phyloP scores from a whole-genome alignment of 2,113 vertebrate genomes.

The Coreoperca whiteheadi region DNA sequence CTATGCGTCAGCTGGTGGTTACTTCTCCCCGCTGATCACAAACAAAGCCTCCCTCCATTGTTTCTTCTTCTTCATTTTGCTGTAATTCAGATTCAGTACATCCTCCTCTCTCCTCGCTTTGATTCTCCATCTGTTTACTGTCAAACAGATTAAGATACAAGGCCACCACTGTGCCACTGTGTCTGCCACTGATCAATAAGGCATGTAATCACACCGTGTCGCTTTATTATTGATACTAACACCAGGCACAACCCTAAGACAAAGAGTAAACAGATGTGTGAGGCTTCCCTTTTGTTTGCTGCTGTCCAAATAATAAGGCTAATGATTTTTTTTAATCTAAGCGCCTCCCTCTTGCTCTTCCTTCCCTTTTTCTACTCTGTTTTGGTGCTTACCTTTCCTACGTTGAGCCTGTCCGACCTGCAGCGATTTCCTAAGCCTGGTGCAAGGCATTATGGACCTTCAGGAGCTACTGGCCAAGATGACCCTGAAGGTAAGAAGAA shows the following conservation, averaged over 20 bases:
- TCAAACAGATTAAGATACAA: slow-evolving; percentile 66
- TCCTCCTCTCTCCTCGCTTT: not conserved
- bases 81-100: slow-evolving; percentile 35
- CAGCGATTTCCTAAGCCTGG: slow-evolving; percentile 97
- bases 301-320: slow-evolving; percentile 27
- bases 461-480: slow-evolving; percentile 98
- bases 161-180: slow-evolving; percentile 44
- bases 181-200: slow-evolving; percentile 72
- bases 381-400: slow-evolving; percentile 70
- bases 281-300: slow-evolving; percentile 42
- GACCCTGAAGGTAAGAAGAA: slow-evolving; percentile 93
- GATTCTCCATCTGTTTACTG: slow-evolving; percentile 54
- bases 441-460: slow-evolving; percentile 99
- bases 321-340: slow-evolving; percentile 36
- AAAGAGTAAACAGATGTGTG: slow-evolving; percentile 39
- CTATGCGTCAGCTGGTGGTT: slow-evolving; percentile 3
- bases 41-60: not conserved
- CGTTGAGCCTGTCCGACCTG: slow-evolving; percentile 96
- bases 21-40: slow-evolving; percentile 14
- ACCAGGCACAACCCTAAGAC: slow-evolving; percentile 22
- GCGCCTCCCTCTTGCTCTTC: slow-evolving; percentile 10
- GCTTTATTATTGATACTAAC: slow-evolving; percentile 64
- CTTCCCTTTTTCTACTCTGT: slow-evolving; percentile 5
- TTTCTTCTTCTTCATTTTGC: slow-evolving; percentile 38
- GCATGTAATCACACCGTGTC: slow-evolving; percentile 66